phyloP scores from a whole-genome alignment of 2,113 vertebrate species.

The Mustela lutreola region DNA sequence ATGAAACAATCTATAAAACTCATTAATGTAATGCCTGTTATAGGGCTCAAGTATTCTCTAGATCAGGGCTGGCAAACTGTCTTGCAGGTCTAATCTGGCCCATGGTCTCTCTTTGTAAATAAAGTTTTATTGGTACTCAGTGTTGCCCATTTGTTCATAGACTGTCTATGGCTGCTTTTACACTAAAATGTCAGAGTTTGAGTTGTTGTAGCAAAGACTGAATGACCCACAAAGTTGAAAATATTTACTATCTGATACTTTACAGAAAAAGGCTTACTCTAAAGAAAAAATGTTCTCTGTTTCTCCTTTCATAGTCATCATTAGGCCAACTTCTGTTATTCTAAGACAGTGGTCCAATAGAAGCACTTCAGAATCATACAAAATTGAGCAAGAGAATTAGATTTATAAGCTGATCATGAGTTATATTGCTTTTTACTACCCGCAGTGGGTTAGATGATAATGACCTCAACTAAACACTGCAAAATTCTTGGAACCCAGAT shows the following conservation, averaged over 20 bases:
- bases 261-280: not conserved
- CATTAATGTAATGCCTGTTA: not conserved
- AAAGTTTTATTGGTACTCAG: not conserved
- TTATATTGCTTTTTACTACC: not conserved
- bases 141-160: not conserved
- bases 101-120: not conserved
- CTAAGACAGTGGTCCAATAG: not conserved
- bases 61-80: not conserved
- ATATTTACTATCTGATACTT: not conserved
- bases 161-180: not conserved
- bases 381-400: not conserved
- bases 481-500: not conserved
- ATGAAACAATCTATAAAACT: not conserved
- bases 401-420: not conserved
- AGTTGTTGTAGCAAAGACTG: not conserved
- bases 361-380: not conserved
- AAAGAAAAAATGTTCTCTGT: not conserved
- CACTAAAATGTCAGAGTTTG: not conserved
- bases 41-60: not conserved
- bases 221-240: not conserved
- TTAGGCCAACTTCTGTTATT: not conserved
- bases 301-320: not conserved
- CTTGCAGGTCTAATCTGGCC: not conserved
- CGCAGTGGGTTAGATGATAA: not conserved
- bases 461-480: not conserved